phyloP scores from a whole-genome alignment of 1,140 invertebrate genomes.

The Macrobrachium rosenbergii region DNA sequence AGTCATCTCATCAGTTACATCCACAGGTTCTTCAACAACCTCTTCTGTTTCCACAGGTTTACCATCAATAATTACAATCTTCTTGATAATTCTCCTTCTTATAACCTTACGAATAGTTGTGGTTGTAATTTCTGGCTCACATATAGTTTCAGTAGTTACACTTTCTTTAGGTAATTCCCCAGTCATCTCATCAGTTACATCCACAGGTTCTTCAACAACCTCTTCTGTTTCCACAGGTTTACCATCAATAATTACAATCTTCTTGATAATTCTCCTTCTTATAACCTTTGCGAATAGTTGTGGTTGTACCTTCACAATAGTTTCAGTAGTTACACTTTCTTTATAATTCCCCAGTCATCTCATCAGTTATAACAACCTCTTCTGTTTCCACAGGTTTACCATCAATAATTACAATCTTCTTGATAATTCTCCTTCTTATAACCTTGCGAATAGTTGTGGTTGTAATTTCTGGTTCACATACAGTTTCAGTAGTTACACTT shows the following conservation, averaged over 20 bases:
- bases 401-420: slow-evolving; percentile 42
- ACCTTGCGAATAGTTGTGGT: not conserved
- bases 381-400: slow-evolving; percentile 26
- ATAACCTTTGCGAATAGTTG: too few species aligned
- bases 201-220: not conserved
- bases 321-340: too few species aligned
- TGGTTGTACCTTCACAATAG: too few species aligned
- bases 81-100: slow-evolving; percentile 1
- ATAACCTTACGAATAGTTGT: not conserved
- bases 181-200: not conserved
- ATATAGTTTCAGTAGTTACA: not conserved
- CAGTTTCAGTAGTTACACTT: too few species aligned
- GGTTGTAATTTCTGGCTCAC: not conserved
- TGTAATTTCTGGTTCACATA: not conserved
- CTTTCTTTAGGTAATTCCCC: slow-evolving; percentile 10
- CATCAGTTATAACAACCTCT: slow-evolving; percentile 12
- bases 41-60: not conserved
- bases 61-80: slow-evolving; percentile 22
- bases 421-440: slow-evolving; percentile 14
- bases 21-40: not conserved
- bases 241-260: slow-evolving; percentile 17
- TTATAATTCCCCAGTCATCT: not conserved
- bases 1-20: too few species aligned
- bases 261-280: not conserved
- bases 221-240: slow-evolving; percentile 12